Conservation (phyloP, 2,113 vertebrate genomes). For the Pituophis catenifer region DNA sequence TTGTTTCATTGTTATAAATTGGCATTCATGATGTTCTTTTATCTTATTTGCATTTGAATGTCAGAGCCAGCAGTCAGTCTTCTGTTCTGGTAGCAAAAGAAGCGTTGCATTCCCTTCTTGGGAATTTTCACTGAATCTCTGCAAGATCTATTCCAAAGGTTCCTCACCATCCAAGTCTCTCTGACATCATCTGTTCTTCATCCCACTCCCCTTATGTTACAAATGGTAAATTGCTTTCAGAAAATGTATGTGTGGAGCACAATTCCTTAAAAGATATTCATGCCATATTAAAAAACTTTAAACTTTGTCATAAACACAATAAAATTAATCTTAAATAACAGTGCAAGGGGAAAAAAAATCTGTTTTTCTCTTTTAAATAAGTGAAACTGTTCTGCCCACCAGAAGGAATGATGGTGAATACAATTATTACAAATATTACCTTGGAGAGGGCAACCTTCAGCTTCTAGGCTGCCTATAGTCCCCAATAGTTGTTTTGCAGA, state of each 20-base stretch:
- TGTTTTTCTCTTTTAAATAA: neutral
- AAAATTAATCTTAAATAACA: neutral
- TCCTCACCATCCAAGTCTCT: slow-evolving; percentile 2
- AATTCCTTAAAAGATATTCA: neutral
- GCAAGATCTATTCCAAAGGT: neutral
- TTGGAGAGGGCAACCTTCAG: neutral
- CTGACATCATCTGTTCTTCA: slow-evolving; percentile 12
- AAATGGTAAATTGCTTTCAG: slow-evolving; percentile 10
- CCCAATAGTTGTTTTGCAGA: neutral
- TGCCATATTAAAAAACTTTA: neutral
- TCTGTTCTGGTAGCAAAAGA: neutral
- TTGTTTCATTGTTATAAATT: neutral
- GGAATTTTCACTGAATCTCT: neutral
- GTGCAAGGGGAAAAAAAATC: no score
- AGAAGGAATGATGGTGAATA: neutral
- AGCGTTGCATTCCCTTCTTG: neutral
- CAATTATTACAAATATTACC: neutral
- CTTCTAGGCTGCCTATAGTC: neutral
- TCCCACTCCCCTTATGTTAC: slow-evolving; percentile 22
- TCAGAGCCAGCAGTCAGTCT: neutral
- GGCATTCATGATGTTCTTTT: neutral
- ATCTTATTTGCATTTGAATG: neutral
- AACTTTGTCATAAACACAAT: neutral
- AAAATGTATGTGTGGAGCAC: neutral
- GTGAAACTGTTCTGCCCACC: neutral